Evolutionary conservation across 2,888 invertebrate genomes (phyloP), one percentile per base, ranked within the genome.

Genomic region (Dasysyrphus tricinctus): DNA sequence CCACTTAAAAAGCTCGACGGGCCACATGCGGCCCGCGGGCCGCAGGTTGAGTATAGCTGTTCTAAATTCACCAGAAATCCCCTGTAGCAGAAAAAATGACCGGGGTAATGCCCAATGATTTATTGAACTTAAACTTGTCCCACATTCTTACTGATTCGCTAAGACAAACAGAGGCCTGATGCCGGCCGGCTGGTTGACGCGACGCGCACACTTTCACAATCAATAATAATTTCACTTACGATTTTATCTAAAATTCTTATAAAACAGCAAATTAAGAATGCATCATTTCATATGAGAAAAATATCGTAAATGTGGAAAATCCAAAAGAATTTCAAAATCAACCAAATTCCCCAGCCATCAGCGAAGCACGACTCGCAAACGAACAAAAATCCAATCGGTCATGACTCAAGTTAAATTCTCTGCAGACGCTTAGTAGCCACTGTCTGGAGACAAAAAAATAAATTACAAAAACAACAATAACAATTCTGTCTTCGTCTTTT

Each of bases 351-450:
- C 79, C 73, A 61, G n/a, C n/a, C n/a, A n/a, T n/a, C 24, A 24
- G 24, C 37, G 44, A 54, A 61, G 42, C 42, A 74, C 59, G 34
- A 34, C 37, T 16, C 29, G 51, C 37, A 42, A 72, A 72, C 77
- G 81, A 73, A 65, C 59, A 34, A 67, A 57, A 42, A 65, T 47
- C 42, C 57, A 49, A 42, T 42, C 39, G 39, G 42, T 42, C 75
- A 67, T 80, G 75, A 75, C 80, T 80, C 74, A 80, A 67, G 49
- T 42, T 42, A 19, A 51, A 57, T 74, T 65, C 65, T 75, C 16
- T 42, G 34, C 74, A 80, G 75, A 74, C 78, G 73, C 14, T 39
- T 39, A 74, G 47, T 44, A 59, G 44, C 78, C 82, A 73, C 59
- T 73, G 51, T 78, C 57, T 65, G 70, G 12, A 65, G 65, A 75